phyloP scores from a whole-genome alignment of 2,888 invertebrate species.

The Hemithea aestivaria region DNA sequence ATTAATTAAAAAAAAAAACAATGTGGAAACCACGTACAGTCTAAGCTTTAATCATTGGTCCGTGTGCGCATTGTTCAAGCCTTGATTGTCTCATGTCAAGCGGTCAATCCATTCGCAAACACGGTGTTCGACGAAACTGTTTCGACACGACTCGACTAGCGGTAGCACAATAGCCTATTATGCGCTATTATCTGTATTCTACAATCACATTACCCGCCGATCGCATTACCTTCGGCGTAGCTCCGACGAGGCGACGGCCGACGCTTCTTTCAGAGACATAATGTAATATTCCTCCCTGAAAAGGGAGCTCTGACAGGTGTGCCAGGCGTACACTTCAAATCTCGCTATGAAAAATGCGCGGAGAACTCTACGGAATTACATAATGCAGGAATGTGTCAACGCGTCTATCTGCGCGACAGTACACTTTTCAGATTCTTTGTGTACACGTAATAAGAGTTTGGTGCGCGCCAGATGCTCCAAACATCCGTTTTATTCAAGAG shows the following conservation, averaged over 20 bases:
- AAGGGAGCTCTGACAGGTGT: conserved; percentile 63
- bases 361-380: conserved; percentile 49
- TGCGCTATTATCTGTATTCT: conserved; percentile 33
- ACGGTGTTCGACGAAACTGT: conserved; percentile 27
- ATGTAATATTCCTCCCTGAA: conserved; percentile 65
- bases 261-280: conserved; percentile 54
- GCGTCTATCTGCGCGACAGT: conserved; percentile 37
- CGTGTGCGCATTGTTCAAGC: too few species aligned
- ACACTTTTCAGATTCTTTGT: conserved; percentile 64
- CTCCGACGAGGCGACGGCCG: conserved; percentile 36
- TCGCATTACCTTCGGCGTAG: conserved; percentile 35
- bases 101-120: conserved; percentile 1
- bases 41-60: too few species aligned
- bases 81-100: neutral
- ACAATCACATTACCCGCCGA: conserved; percentile 35
- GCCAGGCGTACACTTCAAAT: conserved; percentile 55
- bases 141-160: conserved; percentile 27
- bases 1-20: too few species aligned
- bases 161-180: conserved; percentile 21
- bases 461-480: conserved; percentile 49
- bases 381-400: conserved; percentile 68
- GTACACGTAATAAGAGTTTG: conserved; percentile 58
- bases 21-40: too few species aligned
- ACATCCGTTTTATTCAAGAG: conserved; percentile 40
- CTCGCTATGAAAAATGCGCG: conserved; percentile 69